Percentiles rank a stretch among this genome's conserved stretches.
Evolutionary conservation across 1,140 invertebrate genomes (phyloP).

Genomic region (Formica selysi): DNA sequence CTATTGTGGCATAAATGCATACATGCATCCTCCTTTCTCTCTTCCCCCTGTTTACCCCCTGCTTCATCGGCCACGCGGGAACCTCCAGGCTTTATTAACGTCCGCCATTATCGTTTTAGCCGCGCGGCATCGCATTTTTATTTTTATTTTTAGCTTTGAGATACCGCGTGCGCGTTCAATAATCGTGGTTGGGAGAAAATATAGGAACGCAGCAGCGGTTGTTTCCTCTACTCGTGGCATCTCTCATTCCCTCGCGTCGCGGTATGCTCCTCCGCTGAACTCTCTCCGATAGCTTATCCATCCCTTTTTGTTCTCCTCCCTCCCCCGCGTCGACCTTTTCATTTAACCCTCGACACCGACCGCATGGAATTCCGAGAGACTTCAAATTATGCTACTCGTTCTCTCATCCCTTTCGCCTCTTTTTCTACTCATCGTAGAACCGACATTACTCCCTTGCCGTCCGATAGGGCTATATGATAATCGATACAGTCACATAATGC

Average conservation of each 20-base stretch:
- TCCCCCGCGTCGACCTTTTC: conserved; percentile 28
- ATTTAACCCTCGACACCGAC: conserved; percentile 57
- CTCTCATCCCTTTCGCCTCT: conserved; percentile 18
- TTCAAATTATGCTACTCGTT: conserved; percentile 64
- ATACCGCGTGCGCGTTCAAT: conserved; percentile 61
- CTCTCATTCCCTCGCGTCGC: not conserved
- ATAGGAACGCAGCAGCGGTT: conserved; percentile 25
- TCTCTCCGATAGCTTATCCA: not conserved
- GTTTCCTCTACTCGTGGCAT: conserved; percentile 38
- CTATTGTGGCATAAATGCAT: conserved; percentile 32
- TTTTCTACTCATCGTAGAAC: conserved; percentile 15
- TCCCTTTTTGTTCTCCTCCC: not conserved
- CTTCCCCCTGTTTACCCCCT: conserved; percentile 5
- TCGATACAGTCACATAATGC: conserved; percentile 62
- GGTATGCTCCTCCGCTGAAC: not conserved
- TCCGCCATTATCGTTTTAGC: conserved; percentile 76
- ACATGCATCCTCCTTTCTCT: not conserved
- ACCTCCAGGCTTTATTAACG: conserved; percentile 76
- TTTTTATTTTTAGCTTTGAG: conserved; percentile 57
- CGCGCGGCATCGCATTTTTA: conserved; percentile 42
- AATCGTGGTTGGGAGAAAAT: conserved; percentile 51
- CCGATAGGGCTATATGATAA: conserved; percentile 43
- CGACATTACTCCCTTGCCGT: conserved; percentile 27
- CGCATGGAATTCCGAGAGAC: conserved; percentile 58
- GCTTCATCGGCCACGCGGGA: conserved; percentile 44